Conservation (phyloP, 2,888 invertebrate species). For the Stenichneumon culpator region DNA sequence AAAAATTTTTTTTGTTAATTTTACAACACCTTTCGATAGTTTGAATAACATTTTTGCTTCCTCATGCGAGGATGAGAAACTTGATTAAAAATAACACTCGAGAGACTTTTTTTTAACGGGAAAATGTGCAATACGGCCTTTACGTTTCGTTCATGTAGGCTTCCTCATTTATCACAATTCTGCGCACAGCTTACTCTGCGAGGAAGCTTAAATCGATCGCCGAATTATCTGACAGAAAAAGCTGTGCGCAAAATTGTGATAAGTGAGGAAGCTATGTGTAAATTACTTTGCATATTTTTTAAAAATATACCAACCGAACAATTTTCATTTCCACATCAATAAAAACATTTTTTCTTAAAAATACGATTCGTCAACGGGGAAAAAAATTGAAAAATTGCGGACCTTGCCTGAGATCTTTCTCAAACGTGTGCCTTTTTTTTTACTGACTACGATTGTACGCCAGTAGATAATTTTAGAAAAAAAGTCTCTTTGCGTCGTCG, state of each 20-base stretch:
- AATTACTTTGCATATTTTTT: background rate
- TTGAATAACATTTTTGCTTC: background rate
- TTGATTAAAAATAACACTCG: too few relatives aligned
- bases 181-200: too few relatives aligned
- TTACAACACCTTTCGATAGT: background rate
- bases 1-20: background rate
- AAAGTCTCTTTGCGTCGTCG: background rate
- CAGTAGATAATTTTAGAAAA: background rate
- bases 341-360: too few relatives aligned
- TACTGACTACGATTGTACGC: background rate
- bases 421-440: background rate
- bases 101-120: too few relatives aligned
- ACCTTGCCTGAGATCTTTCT: background rate
- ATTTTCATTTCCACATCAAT: background rate
- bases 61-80: too few relatives aligned
- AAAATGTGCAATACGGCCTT: too few relatives aligned
- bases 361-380: background rate
- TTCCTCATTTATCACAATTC: too few relatives aligned
- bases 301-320: background rate
- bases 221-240: too few relatives aligned
- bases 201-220: too few relatives aligned
- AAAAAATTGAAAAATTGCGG: background rate
- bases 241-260: too few relatives aligned
- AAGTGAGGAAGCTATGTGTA: too few relatives aligned
- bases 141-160: too few relatives aligned